phyloP scores from a whole-genome alignment of 2,888 invertebrate genomes.

The Quadroppia sp. region DNA sequence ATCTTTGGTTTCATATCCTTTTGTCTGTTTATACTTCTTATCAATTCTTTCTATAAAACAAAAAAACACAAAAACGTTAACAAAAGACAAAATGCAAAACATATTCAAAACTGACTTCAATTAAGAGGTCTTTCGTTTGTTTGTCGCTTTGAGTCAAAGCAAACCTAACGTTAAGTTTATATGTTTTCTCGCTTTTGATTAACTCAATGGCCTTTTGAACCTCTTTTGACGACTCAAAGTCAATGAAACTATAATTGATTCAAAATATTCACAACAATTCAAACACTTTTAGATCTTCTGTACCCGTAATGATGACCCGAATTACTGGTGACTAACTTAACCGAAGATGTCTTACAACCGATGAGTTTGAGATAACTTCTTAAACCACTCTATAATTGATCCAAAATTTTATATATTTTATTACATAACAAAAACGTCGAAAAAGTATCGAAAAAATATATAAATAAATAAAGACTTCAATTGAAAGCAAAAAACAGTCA shows the following conservation, averaged over 20 bases:
- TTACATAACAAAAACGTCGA: too few species aligned
- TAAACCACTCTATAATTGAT: background rate
- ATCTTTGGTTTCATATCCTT: conserved; percentile 3
- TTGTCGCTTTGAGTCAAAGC: background rate
- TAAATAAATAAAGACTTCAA: background rate
- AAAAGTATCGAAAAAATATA: background rate
- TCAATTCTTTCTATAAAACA: background rate
- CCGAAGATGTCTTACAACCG: background rate
- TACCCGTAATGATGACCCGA: conserved; percentile 1
- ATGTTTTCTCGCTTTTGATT: background rate
- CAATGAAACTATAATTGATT: background rate
- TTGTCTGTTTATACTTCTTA: background rate
- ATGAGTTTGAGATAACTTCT: background rate
- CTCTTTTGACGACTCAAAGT: conserved; percentile 1
- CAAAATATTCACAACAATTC: background rate
- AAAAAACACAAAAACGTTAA: background rate
- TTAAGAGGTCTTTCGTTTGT: background rate
- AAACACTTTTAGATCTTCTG: background rate
- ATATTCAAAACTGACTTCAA: background rate
- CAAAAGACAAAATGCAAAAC: background rate
- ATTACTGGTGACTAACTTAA: background rate
- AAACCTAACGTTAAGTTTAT: conserved; percentile 12
- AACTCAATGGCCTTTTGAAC: conserved; percentile 24
- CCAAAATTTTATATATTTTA: too few species aligned
- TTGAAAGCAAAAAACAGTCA: background rate